Base-by-base conservation (phyloP, 1,140 invertebrate species). In the Ceratosolen solmsi region DNA sequence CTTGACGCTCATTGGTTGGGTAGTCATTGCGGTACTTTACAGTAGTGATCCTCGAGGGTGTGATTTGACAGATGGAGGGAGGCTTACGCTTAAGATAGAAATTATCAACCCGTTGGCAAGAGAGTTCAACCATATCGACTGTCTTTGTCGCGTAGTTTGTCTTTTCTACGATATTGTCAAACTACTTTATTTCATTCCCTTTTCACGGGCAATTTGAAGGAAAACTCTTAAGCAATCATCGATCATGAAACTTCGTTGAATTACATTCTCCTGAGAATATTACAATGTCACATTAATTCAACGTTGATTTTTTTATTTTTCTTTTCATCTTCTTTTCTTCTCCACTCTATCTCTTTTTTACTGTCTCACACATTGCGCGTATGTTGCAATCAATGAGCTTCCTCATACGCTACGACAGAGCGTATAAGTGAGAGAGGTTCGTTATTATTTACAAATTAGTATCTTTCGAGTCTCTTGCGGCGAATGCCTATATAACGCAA, bases 1-100 rank as follows among this genome's bases (percentile, higher is more conserved):
- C 63, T 38, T 17, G 33, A 5, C 63, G 63, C 22, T 68, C 63
- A 68, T 68, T 68, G 63, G 63, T 11, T 27, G 60, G 27, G 60
- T 63, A 63, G 60, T 68, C 63, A 38, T 68, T 20, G 63, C 33
- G 17, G 63, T 38, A 68, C 63, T 68, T 68, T 38, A 68, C 33
- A 68, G 33, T 68, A 68, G 63, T 68, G 63, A 68, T 68, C 63
- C 63, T 68, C 63, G 15, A 38, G 63, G 63, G 63, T 68, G 63
- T 68, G 63, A 68, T 68, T 68, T 68, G 63, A 68, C 63, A 68
- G 36, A n/a, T 38, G 63, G 63, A 68, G 63, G 63, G 63, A n/a
- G 33, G 33, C 11, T 38, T 68, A 11, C 36, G 63, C 63, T 68
- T 68, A 68, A 68, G 33, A 36, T 68, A 4, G 33, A 38, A 68